phyloP scores from a whole-genome alignment of 2,797 vertebrate species.

The Lateolabrax maculatus region DNA sequence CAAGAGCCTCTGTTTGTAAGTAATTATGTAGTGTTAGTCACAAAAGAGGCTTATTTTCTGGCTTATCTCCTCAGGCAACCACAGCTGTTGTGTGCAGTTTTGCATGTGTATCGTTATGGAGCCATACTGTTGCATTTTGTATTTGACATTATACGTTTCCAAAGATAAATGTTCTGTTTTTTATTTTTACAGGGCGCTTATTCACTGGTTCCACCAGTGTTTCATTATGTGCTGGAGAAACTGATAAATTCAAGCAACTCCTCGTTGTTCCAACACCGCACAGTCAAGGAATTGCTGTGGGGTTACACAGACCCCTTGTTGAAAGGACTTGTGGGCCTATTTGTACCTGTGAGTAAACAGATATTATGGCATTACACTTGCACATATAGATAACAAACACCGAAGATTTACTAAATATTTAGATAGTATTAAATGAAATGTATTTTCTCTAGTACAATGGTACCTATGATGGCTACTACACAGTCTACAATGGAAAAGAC shows the following conservation, averaged over 20 bases:
- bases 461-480: conserved; percentile 90
- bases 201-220: conserved; percentile 47
- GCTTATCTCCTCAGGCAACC: conserved; percentile 28
- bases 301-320: conserved; percentile 91
- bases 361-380: neutral
- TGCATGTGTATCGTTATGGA: neutral
- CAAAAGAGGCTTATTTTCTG: conserved; percentile 37
- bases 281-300: conserved; percentile 92
- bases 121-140: neutral
- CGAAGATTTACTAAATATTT: too few relatives aligned
- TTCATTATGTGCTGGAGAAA: conserved; percentile 68
- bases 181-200: conserved; percentile 84
- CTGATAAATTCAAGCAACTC: conserved; percentile 82
- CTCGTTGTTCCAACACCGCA: conserved; percentile 89
- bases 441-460: conserved; percentile 88
- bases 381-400: neutral
- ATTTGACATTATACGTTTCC: neutral
- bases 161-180: conserved; percentile 12
- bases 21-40: conserved; percentile 13
- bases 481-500: conserved; percentile 88
- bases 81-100: conserved; percentile 19
- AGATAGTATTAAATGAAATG: neutral
- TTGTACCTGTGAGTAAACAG: conserved; percentile 87
- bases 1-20: neutral
- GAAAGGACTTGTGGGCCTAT: conserved; percentile 80